A percentile compares a stretch with the other conserved stretches of the same genome.
Conservation (phyloP, 2,888 invertebrate genomes). For the Hemistola chrysoprasaria region DNA sequence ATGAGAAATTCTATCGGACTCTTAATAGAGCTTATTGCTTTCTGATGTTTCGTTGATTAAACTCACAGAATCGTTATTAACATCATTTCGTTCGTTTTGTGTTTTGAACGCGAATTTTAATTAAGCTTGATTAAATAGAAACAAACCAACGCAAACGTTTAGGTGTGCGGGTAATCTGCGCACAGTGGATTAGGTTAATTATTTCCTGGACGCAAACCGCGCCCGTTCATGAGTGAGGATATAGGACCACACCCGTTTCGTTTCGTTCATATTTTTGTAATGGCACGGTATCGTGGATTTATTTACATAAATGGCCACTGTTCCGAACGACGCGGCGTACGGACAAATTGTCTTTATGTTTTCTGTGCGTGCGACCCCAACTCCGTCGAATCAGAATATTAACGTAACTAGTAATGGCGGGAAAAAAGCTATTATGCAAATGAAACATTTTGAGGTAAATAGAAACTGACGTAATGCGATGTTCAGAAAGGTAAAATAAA, state of each 20-base stretch:
- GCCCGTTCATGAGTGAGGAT: conserved; percentile 67
- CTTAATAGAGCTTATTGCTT: conserved; percentile 74
- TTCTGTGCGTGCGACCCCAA: conserved; percentile 78
- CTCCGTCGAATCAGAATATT: conserved; percentile 77
- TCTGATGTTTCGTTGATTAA: conserved; percentile 80
- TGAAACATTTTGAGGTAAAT: conserved; percentile 81
- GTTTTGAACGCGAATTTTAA: conserved; percentile 55
- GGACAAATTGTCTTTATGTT: conserved; percentile 79
- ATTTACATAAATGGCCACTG: conserved; percentile 77
- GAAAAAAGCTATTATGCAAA: conserved; percentile 82
- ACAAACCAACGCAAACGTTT: conserved; percentile 15
- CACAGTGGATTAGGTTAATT: conserved; percentile 47
- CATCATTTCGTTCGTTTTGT: conserved; percentile 30
- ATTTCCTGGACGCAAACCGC: conserved; percentile 55
- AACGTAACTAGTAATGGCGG: conserved; percentile 77
- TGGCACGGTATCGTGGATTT: conserved; percentile 72
- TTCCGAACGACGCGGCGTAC: conserved; percentile 43
- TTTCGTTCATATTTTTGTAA: conserved; percentile 67
- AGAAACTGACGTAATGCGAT: conserved; percentile 74
- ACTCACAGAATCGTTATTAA: conserved; percentile 29
- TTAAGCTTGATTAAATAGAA: conserved; percentile 29
- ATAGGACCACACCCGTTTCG: conserved; percentile 63
- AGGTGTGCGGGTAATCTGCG: conserved; percentile 30
- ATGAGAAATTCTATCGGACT: conserved; percentile 79
- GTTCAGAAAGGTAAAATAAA: conserved; percentile 72